Evolutionary conservation across 1,140 invertebrate species (phyloP).

Genomic region (Whitmania pigra): DNA sequence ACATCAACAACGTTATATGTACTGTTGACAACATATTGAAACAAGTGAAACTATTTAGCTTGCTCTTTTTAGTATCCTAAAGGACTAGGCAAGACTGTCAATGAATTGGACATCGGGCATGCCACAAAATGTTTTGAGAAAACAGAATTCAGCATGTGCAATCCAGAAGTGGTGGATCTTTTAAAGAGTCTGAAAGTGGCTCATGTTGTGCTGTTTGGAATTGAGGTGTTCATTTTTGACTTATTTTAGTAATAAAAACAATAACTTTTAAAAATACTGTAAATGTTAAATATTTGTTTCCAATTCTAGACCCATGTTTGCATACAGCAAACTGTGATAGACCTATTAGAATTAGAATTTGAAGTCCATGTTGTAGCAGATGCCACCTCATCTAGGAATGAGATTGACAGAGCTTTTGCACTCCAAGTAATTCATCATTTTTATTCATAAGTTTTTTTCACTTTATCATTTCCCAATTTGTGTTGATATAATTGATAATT

Average conservation of each 20-base stretch:
- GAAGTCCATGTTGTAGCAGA: slow-evolving; percentile 74
- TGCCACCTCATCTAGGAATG: slow-evolving; percentile 57
- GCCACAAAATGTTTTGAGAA: slow-evolving; percentile 54
- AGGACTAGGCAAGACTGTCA: slow-evolving; percentile 62
- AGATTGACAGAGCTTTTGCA: slow-evolving; percentile 40
- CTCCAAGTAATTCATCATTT: slow-evolving; percentile 55
- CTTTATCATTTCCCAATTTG: neutral
- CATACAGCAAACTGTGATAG: slow-evolving; percentile 73
- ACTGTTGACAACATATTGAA: too few species aligned
- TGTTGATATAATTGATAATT: too few species aligned
- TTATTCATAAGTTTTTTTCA: neutral
- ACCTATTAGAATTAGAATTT: slow-evolving; percentile 54
- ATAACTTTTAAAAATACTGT: neutral
- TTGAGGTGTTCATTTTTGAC: slow-evolving; percentile 50
- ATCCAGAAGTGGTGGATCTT: slow-evolving; percentile 54
- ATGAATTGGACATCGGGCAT: slow-evolving; percentile 51
- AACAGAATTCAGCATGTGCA: slow-evolving; percentile 71
- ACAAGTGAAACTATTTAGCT: too few species aligned
- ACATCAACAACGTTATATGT: too few species aligned
- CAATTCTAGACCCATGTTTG: slow-evolving; percentile 61
- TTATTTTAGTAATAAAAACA: neutral
- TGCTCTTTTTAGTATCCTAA: slow-evolving; percentile 49
- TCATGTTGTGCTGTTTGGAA: slow-evolving; percentile 64
- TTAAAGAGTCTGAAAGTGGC: slow-evolving; percentile 38
- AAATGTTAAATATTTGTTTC: neutral